Evolutionary conservation across 2,888 invertebrate species (phyloP).

Genomic region (Plagodis pulveraria): DNA sequence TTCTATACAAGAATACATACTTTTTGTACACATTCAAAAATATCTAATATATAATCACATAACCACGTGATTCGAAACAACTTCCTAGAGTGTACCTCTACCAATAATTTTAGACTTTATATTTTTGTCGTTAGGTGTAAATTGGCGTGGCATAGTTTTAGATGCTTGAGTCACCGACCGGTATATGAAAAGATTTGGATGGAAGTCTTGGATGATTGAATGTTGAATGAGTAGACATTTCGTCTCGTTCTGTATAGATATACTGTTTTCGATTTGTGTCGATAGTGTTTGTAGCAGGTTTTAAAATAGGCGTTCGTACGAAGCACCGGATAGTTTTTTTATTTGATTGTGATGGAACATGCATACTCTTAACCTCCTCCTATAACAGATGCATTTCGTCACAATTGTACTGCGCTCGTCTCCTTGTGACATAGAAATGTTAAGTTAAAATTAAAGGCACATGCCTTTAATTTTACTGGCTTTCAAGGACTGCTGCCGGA

Average conservation of each 20-base stretch:
- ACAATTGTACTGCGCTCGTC: too few species aligned
- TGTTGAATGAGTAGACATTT: conserved; percentile 9
- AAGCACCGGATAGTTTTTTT: too few species aligned
- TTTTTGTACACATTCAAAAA: conserved; percentile 20
- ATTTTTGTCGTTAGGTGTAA: neutral
- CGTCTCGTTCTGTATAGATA: neutral
- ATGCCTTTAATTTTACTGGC: too few species aligned
- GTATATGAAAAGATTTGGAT: conserved; percentile 14
- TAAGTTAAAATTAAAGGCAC: too few species aligned
- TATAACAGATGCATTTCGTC: too few species aligned
- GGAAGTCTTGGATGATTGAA: conserved; percentile 13
- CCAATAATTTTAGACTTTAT: conserved; percentile 6
- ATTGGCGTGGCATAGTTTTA: conserved; percentile 1
- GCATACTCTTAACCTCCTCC: too few species aligned
- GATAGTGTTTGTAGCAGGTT: too few species aligned
- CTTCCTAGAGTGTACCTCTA: conserved; percentile 22
- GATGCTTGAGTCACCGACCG: conserved; percentile 12
- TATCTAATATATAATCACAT: conserved; percentile 21
- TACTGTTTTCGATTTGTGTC: too few species aligned
- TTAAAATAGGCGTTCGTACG: too few species aligned
- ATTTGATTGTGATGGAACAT: too few species aligned
- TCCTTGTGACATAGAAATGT: too few species aligned
- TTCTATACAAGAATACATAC: neutral
- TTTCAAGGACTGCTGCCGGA: too few species aligned
- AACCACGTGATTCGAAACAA: conserved; percentile 21